Base-by-base conservation (phyloP, 2,888 invertebrate genomes). In the Lasioglossum morio region DNA sequence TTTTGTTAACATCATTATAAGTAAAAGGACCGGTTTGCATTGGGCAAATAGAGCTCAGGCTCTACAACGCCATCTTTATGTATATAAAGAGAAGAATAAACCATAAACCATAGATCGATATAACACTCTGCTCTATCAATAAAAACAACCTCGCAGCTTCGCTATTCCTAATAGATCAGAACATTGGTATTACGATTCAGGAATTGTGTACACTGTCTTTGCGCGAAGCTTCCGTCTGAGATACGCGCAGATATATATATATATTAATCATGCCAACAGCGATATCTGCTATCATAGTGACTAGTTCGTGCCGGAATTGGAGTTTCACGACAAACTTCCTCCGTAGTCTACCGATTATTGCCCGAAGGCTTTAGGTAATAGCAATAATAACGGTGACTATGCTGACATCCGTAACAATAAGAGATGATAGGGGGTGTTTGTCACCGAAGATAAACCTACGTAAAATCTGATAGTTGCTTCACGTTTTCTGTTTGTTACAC, bases 381-480 rank as follows among this genome's bases (percentile, higher is more conserved):
- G 60, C 37, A 79, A 84, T 76, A 40, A 66, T 74, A 77, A 69
- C 46, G 7, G 66, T 57, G 53, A 79, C 75, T 70, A 72, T 48
- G 30, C 63, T 70, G 70, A 77, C 46, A 40, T 70, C 40, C 60
- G 60, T 77, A 53, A 76, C 57, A 74, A 84, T 53, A 57, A 23
- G 30, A 27, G 69, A 63, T 27, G 46, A 60, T 60, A 69, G 16
- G 34, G 72, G 74, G 30, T 80, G 63, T 79, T 77, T 75, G 46
- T 27, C n/a, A 16, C 1, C 30, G 34, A 79, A 79, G 73, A 70
- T 80, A 77, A 77, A 84, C 63, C 48, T 30, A 73, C 30, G 66
- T 37, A 70, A 73, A 77, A 70, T 72, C 43, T 63, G 73, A 77
- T 80, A 72, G 72, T 78, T 78, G 72, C 78, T 78, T 48, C 81